These are phyloP conservation scores for Callimorpha dominula DNA, from an alignment of 2,888 invertebrate genomes.

Conservation along the genomic window DNA sequence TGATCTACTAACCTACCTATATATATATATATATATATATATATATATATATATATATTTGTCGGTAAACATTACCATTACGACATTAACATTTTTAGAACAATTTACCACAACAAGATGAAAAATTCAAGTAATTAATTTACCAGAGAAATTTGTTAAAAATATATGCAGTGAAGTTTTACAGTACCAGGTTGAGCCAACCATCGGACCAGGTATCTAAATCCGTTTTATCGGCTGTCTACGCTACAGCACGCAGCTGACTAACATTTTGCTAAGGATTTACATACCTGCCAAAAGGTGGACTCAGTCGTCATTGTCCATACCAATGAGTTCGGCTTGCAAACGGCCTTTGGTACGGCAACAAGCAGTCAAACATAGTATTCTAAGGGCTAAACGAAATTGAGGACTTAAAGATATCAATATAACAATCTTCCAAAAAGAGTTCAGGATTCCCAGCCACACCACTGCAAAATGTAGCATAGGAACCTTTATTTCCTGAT, in stretches of 20 bases:
- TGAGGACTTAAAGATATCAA: conserved; percentile 96
- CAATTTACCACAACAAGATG: conserved; percentile 14
- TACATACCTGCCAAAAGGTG: conserved; percentile 54
- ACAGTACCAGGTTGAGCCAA: conserved; percentile 10
- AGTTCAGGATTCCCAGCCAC: conserved; percentile 98
- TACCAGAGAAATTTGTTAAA: conserved; percentile 8
- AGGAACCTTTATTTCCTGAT: conserved; percentile 90
- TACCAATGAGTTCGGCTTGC: conserved; percentile 94
- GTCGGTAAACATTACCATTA: not conserved
- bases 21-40: not conserved
- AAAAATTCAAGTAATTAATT: conserved; percentile 8
- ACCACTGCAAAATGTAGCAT: conserved; percentile 96
- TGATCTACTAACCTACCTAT: conserved; percentile 5
- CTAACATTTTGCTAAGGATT: conserved; percentile 30
- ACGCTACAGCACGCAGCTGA: conserved; percentile 10
- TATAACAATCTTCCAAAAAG: conserved; percentile 98
- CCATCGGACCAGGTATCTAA: conserved; percentile 40
- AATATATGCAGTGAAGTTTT: not conserved
- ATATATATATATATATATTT: conserved; percentile 2
- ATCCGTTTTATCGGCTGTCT: conserved; percentile 26
- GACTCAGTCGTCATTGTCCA: conserved; percentile 94
- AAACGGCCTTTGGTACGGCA: conserved; percentile 94
- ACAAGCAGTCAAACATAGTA: conserved; percentile 95
- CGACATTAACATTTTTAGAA: conserved; percentile 21
- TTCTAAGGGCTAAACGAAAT: conserved; percentile 95